These are phyloP conservation scores for Ceratina australensis DNA, from an alignment of 1,140 invertebrate species.

Conservation along the genomic window DNA sequence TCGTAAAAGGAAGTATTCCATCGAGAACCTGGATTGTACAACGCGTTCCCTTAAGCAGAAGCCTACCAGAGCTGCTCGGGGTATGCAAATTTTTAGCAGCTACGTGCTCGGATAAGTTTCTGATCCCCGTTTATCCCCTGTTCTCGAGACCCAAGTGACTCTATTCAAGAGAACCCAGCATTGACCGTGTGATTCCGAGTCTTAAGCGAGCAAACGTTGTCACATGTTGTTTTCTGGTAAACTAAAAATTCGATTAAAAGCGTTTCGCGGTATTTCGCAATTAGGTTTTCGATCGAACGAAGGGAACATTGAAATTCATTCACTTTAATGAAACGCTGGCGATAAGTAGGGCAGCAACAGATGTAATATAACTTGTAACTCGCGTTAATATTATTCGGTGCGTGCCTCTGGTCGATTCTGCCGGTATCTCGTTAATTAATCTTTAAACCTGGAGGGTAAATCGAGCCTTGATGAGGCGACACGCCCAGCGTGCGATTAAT, in stretches of 20 bases:
- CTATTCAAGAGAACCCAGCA: not conserved
- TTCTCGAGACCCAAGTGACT: not conserved
- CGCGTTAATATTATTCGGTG: constrained; percentile 7
- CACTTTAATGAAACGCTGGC: too few relatives aligned
- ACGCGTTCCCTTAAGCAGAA: not conserved
- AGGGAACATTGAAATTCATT: too few relatives aligned
- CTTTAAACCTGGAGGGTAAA: not conserved
- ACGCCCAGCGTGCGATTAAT: not conserved
- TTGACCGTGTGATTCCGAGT: not conserved
- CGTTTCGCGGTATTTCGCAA: too few relatives aligned
- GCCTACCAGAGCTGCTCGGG: not conserved
- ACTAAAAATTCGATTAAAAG: too few relatives aligned
- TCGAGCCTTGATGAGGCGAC: not conserved
- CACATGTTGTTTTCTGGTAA: too few relatives aligned
- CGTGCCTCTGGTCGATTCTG: not conserved
- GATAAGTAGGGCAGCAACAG: too few relatives aligned
- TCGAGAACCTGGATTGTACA: not conserved
- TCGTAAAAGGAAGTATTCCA: not conserved
- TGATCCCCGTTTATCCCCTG: constrained; percentile 11
- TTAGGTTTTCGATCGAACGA: too few relatives aligned
- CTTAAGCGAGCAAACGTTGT: not conserved
- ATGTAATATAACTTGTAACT: too few relatives aligned
- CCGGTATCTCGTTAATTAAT: constrained; percentile 38
- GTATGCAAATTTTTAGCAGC: constrained; percentile 31
- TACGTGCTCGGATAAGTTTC: constrained; percentile 8